A percentile compares a stretch with the other conserved stretches of the same genome.
Evolutionary conservation across 1,140 invertebrate species (phyloP).

Genomic region (Sitophilus oryzae): DNA sequence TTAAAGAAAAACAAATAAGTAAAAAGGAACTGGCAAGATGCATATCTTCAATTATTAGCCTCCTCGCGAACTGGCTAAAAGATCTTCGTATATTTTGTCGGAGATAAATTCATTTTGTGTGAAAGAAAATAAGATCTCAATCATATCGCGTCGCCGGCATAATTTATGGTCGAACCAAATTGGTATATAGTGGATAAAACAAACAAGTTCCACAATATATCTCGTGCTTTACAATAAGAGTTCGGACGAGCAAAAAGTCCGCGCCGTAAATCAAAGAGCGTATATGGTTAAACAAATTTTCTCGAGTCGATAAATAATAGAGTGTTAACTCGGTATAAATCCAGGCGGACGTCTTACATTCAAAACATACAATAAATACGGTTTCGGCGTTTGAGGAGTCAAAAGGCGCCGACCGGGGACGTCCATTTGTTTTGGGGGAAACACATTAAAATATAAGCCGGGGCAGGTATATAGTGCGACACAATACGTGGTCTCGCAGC

Average conservation of each 20-base stretch:
- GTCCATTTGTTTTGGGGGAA: conserved; percentile 44
- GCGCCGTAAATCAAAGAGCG: conserved; percentile 33
- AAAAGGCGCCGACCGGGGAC: conserved; percentile 39
- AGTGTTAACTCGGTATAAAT: conserved; percentile 38
- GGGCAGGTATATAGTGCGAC: conserved; percentile 39
- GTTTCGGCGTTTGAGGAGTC: conserved; percentile 36
- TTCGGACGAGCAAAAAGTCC: conserved; percentile 28
- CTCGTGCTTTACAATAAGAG: conserved; percentile 33
- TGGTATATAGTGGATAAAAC: conserved; percentile 32
- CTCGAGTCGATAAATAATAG: conserved; percentile 37
- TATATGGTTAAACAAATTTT: conserved; percentile 37
- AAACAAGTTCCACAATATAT: conserved; percentile 32
- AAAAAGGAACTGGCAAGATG: too few relatives aligned
- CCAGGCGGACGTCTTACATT: conserved; percentile 35
- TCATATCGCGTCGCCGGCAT: conserved; percentile 18
- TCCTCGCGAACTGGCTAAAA: conserved; percentile 7
- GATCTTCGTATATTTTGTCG: conserved; percentile 8
- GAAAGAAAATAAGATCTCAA: conserved; percentile 26
- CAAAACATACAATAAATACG: conserved; percentile 40
- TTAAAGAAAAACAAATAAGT: too few relatives aligned
- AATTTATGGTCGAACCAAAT: conserved; percentile 29
- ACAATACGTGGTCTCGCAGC: conserved; percentile 36
- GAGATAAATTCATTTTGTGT: conserved; percentile 22
- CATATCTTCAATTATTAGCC: conserved; percentile 11
- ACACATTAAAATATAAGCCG: conserved; percentile 43